Evolutionary conservation across 2,797 vertebrate species (phyloP), one percentile per base, ranked within the genome.

Genomic region (Syngnathus acus): DNA sequence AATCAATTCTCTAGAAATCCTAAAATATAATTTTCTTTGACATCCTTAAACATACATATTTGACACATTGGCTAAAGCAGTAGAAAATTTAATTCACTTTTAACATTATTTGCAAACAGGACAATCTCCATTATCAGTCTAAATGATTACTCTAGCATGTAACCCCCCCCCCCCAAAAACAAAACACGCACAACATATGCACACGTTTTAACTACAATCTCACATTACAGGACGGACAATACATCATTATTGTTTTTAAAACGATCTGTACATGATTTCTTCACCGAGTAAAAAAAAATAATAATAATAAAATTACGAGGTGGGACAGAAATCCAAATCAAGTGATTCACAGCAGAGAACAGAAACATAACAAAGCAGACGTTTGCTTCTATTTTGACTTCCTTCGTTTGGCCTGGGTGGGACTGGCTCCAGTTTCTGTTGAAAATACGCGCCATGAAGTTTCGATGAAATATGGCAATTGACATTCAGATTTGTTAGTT

Each of bases 361-460:
- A 73, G 78, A 91, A 78, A 91, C 89, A 93, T 95, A 95, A 95
- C 94, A 82, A 90, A 88, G 73, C 11, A 48, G 47, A 48, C 81
- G 82, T 85, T 90, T 86, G 69, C 47, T 76, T 43, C 83, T 90
- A 98, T 92, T 99, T 99, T 79, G 97, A 99, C 92, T 99, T 99
- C 93, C 95, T 98, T 93, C 95, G 88, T 90, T 99, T 99, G 80
- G 96, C 94, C 91, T 98, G 97, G 77, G 95, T 95, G 66, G 93
- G 93, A 87, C 95, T 95, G 65, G 94, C 93, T 92, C 93, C 93
- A 83, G 94, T 92, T 86, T 93, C 92, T 93, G 80, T 60, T 65
- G 79, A 82, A 75, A 85, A 57, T 14, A 59, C 14, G 7, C 42
- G 39, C 2, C 59, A 45, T 9, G 21, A 39, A 32, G 14, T n/a